These are phyloP conservation scores for Takifugu bimaculatus DNA, from an alignment of 2,113 vertebrate genomes.

Conservation along the genomic window DNA sequence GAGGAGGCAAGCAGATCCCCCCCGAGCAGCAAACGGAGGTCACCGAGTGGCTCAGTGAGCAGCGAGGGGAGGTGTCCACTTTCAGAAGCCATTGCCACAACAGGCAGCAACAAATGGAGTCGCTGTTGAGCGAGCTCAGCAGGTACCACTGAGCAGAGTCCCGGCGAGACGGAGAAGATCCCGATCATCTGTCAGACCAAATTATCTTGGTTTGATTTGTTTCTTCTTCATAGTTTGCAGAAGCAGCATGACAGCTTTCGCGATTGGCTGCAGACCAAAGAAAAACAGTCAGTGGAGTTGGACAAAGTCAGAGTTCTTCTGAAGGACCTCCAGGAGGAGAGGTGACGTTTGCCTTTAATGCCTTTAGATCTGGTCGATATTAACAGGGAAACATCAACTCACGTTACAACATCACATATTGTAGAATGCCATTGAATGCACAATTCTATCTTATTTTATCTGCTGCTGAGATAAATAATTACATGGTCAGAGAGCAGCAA, in stretches of 20 bases:
- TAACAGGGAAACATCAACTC: too few species aligned
- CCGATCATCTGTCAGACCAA: too few species aligned
- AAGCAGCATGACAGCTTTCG: slow-evolving; percentile 60
- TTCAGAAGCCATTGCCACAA: slow-evolving; percentile 76
- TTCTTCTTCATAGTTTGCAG: slow-evolving; percentile 57
- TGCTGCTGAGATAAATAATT: too few species aligned
- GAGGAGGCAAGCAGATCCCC: slow-evolving; percentile 74
- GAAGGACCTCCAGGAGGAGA: slow-evolving; percentile 64
- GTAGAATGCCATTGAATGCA: too few species aligned
- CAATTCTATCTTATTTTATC: too few species aligned
- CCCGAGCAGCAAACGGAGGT: slow-evolving; percentile 74
- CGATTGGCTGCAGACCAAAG: slow-evolving; percentile 68
- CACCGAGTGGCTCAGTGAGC: slow-evolving; percentile 76
- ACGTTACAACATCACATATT: too few species aligned
- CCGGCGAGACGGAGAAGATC: background rate
- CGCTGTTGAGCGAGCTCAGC: slow-evolving; percentile 70
- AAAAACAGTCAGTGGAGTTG: slow-evolving; percentile 43
- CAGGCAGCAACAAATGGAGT: slow-evolving; percentile 72
- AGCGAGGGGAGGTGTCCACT: slow-evolving; percentile 78
- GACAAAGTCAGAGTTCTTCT: slow-evolving; percentile 51
- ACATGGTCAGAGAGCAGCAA: too few species aligned
- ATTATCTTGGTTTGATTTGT: background rate
- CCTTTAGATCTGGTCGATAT: too few species aligned
- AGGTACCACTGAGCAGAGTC: slow-evolving; percentile 64
- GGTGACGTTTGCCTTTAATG: slow-evolving; percentile 44